Evolutionary conservation across 1,140 invertebrate species (phyloP), one percentile per base, ranked within the genome.

Genomic region (Lucilia sericata): DNA sequence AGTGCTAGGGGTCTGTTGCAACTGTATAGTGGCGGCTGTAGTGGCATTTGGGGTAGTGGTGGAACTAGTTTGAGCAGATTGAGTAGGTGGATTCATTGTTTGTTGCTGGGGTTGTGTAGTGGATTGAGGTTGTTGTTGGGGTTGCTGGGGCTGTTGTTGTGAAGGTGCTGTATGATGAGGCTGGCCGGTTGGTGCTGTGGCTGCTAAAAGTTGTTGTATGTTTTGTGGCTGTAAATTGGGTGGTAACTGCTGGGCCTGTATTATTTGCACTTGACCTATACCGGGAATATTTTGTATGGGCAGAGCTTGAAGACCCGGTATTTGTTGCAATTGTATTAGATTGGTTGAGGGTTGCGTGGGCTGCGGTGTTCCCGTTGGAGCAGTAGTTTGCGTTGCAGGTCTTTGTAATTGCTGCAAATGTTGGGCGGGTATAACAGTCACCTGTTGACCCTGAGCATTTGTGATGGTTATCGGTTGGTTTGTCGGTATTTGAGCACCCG

Each of bases 181-280:
- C 42, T 81, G 85, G 76, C 0, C n/a, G 21, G 76, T 14, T 1
- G 19, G 17, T 21, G 42, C 76, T 21, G 89, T 60, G n/a, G 87
- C 87, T 0, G 86, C 86, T 12, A 89, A 78, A 75, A 90, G 85
- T 74, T 89, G 88, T 80, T 89, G 88, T 19, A 90, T 87, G 82
- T 88, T 88, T 76, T 86, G 86, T 34, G 76, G 42, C 19, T 88
- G 88, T 78, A 90, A 70, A 82, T 87, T 87, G 0, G 85, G 82
- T 8, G 89, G 89, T 82, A 90, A 82, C 51, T 90, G 89, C 76
- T 89, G 88, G 12, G 89, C 89, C 51, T 90, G 89, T 36, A 90
- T 90, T 42, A 96, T 94, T 91, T 96, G 95, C 3, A 96, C 95
- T 87, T 95, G 95, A 34, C 96, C 95, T 17, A 96, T 87, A 8